These are phyloP conservation scores for Phorcus lineatus DNA, from an alignment of 2,888 invertebrate genomes.

Conservation along the genomic window DNA sequence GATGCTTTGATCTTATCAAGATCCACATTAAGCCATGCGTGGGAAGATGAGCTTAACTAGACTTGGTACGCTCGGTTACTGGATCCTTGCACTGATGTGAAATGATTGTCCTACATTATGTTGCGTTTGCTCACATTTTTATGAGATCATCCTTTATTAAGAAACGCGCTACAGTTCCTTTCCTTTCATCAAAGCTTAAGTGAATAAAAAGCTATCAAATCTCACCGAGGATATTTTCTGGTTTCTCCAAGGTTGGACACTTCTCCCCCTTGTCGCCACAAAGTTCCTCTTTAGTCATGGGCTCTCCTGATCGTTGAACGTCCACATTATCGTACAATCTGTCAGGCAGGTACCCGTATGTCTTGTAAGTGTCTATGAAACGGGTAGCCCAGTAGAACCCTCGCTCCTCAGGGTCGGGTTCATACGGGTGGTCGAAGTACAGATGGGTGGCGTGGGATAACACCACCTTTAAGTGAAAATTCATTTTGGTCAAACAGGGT, in stretches of 20 bases:
- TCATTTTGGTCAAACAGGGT: too few relatives aligned
- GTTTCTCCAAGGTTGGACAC: constrained; percentile 45
- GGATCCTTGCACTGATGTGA: too few relatives aligned
- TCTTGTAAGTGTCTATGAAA: constrained; percentile 61
- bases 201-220: too few relatives aligned
- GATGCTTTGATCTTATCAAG: too few relatives aligned
- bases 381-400: constrained; percentile 71
- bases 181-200: too few relatives aligned
- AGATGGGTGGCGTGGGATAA: constrained; percentile 57
- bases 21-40: too few relatives aligned
- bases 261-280: constrained; percentile 43
- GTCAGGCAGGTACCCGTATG: constrained; percentile 58
- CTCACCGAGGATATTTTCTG: constrained; percentile 59
- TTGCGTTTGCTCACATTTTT: too few relatives aligned
- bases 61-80: too few relatives aligned
- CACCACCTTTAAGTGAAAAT: constrained; percentile 52
- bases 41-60: too few relatives aligned
- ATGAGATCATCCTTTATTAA: too few relatives aligned
- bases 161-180: too few relatives aligned
- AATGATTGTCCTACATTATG: too few relatives aligned
- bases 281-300: constrained; percentile 38
- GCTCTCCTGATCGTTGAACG: constrained; percentile 43
- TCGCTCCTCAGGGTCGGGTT: constrained; percentile 63
- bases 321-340: constrained; percentile 48
- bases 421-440: constrained; percentile 63